Base-by-base conservation (phyloP, 2,113 vertebrate species). In the Verasper variegatus region DNA sequence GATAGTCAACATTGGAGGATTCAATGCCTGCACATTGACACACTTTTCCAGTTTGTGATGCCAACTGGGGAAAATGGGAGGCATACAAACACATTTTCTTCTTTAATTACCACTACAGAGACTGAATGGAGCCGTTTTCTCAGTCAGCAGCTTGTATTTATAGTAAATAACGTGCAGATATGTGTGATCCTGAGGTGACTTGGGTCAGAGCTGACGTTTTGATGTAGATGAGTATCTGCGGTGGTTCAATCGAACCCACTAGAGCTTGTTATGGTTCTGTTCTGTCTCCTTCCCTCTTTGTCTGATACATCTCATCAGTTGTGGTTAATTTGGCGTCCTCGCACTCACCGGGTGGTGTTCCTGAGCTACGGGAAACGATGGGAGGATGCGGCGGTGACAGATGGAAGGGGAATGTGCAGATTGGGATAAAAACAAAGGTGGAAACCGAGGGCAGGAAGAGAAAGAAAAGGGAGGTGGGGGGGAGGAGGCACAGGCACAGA, bases 1-100 rank as follows among this genome's bases (percentile, higher is more conserved):
- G 83, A 89, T 86, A 84, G 86, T 91, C 89, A 87, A 85, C 83
- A 89, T 85, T 49, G 67, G 84, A 77, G 71, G 90, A 86, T 84
- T 89, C 76, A 1, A 65, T 78, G 83, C 70, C 47, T 84, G 82
- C 59, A 66, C 87, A 86, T 89, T 87, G 88, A 91, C 83, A 88
- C 76, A 84, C 82, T 89, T 91, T 89, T 90, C 84, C 87, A 83
- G 71, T 68, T 85, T 75, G 54, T 58, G 82, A 84, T 87, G 89
- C 90, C 91, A 89, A 86, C 66, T 84, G 62, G 81, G 82, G 71
- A 76, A 85, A 89, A 86, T 70, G 47, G 51, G 76, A 83, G 67
- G 76, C 81, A 58, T 57, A 60, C 27, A n/a, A 84, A 76, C 80
- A 83, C 80, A 66, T 83, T 84, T 85, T 78, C 81, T 76, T 57